A percentile compares a stretch with the other conserved stretches of the same genome.
These are phyloP conservation scores for Euleptes europaea DNA, from an alignment of 2,113 vertebrate genomes.

Conservation along the genomic window DNA sequence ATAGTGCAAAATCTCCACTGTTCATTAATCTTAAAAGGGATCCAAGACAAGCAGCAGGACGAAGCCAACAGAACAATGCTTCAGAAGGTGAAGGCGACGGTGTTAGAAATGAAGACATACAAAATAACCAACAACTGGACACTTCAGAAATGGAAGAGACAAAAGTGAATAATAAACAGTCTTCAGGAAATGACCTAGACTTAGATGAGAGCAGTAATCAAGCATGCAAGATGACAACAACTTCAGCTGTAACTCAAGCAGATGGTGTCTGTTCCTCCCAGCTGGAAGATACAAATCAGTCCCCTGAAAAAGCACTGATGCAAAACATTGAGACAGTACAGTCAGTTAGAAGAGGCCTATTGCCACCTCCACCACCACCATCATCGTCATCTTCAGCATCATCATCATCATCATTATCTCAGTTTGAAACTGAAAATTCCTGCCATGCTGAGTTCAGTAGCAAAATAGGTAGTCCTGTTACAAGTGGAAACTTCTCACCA, in stretches of 20 bases:
- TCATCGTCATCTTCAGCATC: no score
- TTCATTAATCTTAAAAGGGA: slow-evolving; percentile 80
- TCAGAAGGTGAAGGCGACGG: slow-evolving; percentile 71
- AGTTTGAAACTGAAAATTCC: slow-evolving; percentile 74
- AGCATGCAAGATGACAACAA: slow-evolving; percentile 55
- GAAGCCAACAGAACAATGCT: slow-evolving; percentile 79
- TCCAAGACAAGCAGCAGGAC: slow-evolving; percentile 83
- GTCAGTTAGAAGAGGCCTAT: slow-evolving; percentile 74
- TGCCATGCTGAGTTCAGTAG: slow-evolving; percentile 68
- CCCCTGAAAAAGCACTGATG: slow-evolving; percentile 66
- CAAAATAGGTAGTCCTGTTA: slow-evolving; percentile 62
- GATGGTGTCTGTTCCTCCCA: slow-evolving; percentile 68
- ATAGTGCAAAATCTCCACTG: slow-evolving; percentile 69
- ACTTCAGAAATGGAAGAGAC: slow-evolving; percentile 53
- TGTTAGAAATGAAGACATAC: slow-evolving; percentile 71
- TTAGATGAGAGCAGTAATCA: slow-evolving; percentile 56
- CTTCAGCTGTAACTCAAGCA: slow-evolving; percentile 63
- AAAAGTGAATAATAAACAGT: slow-evolving; percentile 60
- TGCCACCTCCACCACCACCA: background rate
- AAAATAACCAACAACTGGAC: slow-evolving; percentile 25
- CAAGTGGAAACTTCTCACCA: slow-evolving; percentile 70
- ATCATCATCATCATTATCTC: slow-evolving; percentile 52
- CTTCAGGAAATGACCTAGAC: slow-evolving; percentile 50
- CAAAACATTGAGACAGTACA: slow-evolving; percentile 78
- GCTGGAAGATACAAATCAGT: slow-evolving; percentile 58